Base-by-base conservation (phyloP, 2,888 invertebrate genomes). In the Acleris laterana region DNA sequence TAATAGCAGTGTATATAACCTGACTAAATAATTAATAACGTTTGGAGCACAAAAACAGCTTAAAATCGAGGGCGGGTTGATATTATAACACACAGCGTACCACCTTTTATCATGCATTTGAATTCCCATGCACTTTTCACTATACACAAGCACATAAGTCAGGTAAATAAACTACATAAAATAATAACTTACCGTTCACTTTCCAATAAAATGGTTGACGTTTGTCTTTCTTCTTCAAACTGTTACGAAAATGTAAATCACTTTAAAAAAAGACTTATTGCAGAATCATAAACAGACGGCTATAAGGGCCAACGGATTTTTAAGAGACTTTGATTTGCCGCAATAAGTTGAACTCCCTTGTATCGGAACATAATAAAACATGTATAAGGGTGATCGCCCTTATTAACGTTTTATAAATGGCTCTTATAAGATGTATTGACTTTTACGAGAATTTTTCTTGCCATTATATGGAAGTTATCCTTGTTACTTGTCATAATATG, bases 261-360 rank as follows among this genome's bases (percentile, higher is more conserved):
- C 53, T 52, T 59, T 59, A 53, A 53, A 59, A 52, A 19, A 64
- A 48, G 48, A 52, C 52, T 53, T 50, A 61, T 44, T 62, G 46
- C 52, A 53, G 46, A 53, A 62, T 28, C 44, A 51, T 62, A 64
- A 44, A 59, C 17, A 58, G 59, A 52, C 63, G 38, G 63, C 22
- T 58, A 51, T 46, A 42, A 63, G 51, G 63, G 51, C 58, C 22
- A 52, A 63, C 44, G 42, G 58, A 50, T 63, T 63, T 63, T 58
- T 52, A 58, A 63, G 22, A 58, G 58, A 17, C 22, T 63, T 58
- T 58, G 63, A 22, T 22, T 22, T 22, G 22, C 22, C 22, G 22
- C 57, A 42, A 62, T 62, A 44, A 52, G 61, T 62, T 52, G 51
- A 38, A 61, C 52, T 57, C 32, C 57, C 20, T 22, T 22, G 22